A percentile compares a stretch with the other conserved stretches of the same genome.
phyloP scores from a whole-genome alignment of 2,888 invertebrate genomes.

The Gasteruption jaculator region DNA sequence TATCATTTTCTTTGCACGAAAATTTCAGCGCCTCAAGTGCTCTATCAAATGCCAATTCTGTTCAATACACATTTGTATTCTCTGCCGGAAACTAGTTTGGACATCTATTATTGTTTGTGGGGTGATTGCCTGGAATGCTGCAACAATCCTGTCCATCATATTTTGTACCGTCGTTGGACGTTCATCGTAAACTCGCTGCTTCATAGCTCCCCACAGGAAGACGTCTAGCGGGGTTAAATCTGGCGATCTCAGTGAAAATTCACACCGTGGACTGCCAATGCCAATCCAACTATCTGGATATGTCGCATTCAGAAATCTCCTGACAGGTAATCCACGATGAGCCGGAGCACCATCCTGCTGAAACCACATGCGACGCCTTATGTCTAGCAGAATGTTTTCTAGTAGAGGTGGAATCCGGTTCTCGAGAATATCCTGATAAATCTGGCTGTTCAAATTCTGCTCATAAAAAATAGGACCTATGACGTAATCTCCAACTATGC shows the following conservation, averaged over 20 bases:
- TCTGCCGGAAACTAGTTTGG: conserved; percentile 1
- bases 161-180: conserved; percentile 4
- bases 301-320: conserved; percentile 1
- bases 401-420: neutral
- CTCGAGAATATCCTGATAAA: neutral
- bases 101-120: no score
- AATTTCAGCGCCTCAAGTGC: neutral
- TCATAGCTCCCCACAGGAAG: conserved; percentile 8
- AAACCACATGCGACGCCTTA: neutral
- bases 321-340: conserved; percentile 1
- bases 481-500: conserved; percentile 2
- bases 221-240: conserved; percentile 9
- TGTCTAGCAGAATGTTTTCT: conserved; percentile 1
- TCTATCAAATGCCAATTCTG: neutral
- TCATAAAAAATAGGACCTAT: conserved; percentile 6
- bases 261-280: conserved; percentile 5
- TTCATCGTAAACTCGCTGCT: conserved; percentile 3
- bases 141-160: no score
- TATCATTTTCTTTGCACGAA: conserved; percentile 1
- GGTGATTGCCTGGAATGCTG: no score
- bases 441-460: conserved; percentile 3
- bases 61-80: conserved; percentile 1
- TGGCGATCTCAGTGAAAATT: conserved; percentile 7
- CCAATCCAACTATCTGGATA: conserved; percentile 9
- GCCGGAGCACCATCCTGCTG: conserved; percentile 12